A percentile compares a stretch with the other conserved stretches of the same genome.
Evolutionary conservation across 1,140 invertebrate genomes (phyloP).

Genomic region (Camponotus vicinus): DNA sequence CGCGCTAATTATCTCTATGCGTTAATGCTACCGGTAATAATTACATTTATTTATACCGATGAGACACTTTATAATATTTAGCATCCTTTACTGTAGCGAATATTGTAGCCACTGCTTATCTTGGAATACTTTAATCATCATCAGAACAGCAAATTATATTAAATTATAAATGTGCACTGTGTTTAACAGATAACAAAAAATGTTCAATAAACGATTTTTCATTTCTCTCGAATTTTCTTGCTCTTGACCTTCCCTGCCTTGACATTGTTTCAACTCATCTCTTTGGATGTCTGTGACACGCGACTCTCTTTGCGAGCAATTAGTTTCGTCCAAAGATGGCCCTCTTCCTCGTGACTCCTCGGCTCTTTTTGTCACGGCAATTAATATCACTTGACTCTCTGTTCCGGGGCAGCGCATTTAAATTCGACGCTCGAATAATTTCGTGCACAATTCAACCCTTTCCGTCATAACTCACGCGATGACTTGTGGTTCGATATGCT

Average conservation of each 20-base stretch:
- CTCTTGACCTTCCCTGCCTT: not conserved
- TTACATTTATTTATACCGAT: conserved; percentile 37
- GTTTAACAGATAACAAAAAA: not conserved
- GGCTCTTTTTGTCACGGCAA: conserved; percentile 74
- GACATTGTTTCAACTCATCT: not conserved
- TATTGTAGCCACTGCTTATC: conserved; percentile 26
- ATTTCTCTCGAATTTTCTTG: not conserved
- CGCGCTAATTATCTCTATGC: conserved; percentile 16
- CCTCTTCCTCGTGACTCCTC: not conserved
- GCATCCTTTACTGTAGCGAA: not conserved
- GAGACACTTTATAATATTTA: conserved; percentile 42
- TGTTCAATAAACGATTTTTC: not conserved
- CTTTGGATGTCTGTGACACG: conserved; percentile 13
- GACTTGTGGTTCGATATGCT: conserved; percentile 74
- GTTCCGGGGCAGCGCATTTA: conserved; percentile 73
- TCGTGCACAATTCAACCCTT: conserved; percentile 82
- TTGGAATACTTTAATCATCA: conserved; percentile 29
- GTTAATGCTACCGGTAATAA: conserved; percentile 41
- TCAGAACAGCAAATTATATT: not conserved
- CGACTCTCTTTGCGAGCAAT: conserved; percentile 26
- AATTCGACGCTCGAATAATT: conserved; percentile 83
- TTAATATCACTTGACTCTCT: conserved; percentile 80
- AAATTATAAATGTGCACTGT: not conserved
- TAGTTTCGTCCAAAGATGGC: conserved; percentile 18
- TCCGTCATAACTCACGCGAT: conserved; percentile 75